Conservation (phyloP, 1,140 invertebrate species). For the Brachionus calyciflorus region DNA sequence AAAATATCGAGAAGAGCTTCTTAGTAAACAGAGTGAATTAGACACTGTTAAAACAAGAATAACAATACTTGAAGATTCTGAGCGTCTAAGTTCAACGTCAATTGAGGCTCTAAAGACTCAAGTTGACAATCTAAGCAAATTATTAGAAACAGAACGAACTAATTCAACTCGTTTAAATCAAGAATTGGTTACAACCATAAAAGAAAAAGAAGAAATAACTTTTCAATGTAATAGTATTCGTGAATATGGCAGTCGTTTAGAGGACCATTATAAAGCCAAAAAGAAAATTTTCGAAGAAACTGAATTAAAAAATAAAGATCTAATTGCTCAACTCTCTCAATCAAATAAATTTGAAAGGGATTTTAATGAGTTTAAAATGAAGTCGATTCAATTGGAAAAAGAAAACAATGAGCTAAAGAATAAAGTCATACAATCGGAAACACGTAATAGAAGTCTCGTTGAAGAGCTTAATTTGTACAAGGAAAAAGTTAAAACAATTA, state of each 20-base stretch:
- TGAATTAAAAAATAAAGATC: neutral
- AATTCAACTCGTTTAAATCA: neutral
- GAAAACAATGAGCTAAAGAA: slow-evolving; percentile 1
- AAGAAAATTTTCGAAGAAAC: slow-evolving; percentile 43
- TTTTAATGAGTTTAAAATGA: neutral
- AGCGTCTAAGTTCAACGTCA: neutral
- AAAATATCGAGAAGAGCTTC: slow-evolving; percentile 9
- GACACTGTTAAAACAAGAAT: neutral
- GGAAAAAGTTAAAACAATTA: slow-evolving; percentile 42
- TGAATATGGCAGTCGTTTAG: neutral
- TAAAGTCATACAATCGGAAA: slow-evolving; percentile 28
- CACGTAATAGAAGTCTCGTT: neutral
- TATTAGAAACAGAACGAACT: slow-evolving; percentile 6
- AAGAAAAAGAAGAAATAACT: neutral
- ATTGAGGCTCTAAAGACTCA: neutral
- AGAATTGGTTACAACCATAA: neutral
- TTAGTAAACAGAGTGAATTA: slow-evolving; percentile 8
- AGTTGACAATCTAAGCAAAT: neutral
- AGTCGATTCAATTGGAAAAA: slow-evolving; percentile 21
- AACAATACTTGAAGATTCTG: slow-evolving; percentile 9
- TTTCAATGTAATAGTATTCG: neutral
- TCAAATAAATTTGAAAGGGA: slow-evolving; percentile 10
- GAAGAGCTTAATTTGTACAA: slow-evolving; percentile 44
- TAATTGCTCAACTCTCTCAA: no score
- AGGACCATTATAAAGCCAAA: slow-evolving; percentile 32